Conservation (phyloP, 2,888 invertebrate species). For the Habroteleia sp. region DNA sequence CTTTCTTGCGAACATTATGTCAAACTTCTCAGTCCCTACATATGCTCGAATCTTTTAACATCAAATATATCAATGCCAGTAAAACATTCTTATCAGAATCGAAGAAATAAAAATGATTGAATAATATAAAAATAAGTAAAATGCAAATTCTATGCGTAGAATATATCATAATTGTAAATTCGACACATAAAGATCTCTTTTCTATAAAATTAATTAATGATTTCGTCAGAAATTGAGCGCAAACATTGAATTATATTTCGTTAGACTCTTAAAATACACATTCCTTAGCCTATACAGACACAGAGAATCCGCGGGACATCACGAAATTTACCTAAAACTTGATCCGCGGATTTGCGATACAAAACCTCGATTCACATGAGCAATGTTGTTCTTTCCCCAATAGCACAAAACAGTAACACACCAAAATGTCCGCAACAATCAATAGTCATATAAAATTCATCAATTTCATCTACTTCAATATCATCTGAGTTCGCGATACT, state of each 20-base stretch:
- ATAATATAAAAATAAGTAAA: background rate
- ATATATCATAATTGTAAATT: background rate
- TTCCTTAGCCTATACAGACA: constrained; percentile 2
- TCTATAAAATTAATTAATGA: background rate
- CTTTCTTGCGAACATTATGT: background rate
- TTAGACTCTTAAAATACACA: constrained; percentile 16
- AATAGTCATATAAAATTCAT: too few species aligned
- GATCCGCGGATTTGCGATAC: constrained; percentile 11
- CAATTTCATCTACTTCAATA: too few species aligned
- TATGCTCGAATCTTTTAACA: background rate
- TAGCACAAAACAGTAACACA: constrained; percentile 2
- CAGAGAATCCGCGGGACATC: background rate
- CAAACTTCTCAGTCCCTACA: background rate
- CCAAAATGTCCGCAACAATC: too few species aligned
- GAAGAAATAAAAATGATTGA: background rate
- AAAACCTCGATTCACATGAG: constrained; percentile 14
- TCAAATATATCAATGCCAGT: constrained; percentile 1
- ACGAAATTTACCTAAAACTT: constrained; percentile 17
- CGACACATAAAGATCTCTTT: background rate
- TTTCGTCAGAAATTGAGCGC: background rate
- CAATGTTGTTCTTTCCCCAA: constrained; percentile 3
- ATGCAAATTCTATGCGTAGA: background rate
- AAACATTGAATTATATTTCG: constrained; percentile 7
- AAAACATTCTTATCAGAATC: background rate
- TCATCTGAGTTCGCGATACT: too few species aligned